phyloP scores from a whole-genome alignment of 2,113 vertebrate species.

The Semnornis frantzii region DNA sequence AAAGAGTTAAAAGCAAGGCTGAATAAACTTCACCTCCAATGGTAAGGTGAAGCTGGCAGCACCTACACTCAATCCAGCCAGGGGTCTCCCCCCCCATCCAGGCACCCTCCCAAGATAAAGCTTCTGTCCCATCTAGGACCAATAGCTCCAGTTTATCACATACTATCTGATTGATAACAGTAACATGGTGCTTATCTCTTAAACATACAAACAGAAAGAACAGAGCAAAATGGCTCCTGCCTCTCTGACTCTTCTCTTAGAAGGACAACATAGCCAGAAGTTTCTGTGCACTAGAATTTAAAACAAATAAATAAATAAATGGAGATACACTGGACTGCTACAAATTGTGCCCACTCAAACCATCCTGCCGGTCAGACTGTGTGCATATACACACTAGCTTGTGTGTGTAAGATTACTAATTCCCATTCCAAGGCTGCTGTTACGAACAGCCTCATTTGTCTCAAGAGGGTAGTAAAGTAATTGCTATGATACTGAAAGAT shows the following conservation, averaged over 20 bases:
- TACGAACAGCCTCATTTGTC: neutral
- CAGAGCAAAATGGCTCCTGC: neutral
- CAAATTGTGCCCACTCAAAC: neutral
- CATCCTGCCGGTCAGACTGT: neutral
- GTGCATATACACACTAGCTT: neutral
- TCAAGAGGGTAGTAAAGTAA: neutral
- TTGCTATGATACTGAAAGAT: neutral
- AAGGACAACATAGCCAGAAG: neutral
- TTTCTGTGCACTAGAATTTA: neutral
- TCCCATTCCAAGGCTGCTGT: neutral
- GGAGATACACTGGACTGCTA: neutral
- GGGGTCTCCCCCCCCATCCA: neutral
- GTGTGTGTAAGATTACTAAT: neutral
- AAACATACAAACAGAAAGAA: neutral
- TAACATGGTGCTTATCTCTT: neutral
- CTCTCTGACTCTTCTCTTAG: neutral
- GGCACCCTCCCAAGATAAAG: slow-evolving; percentile 1
- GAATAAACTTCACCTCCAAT: neutral
- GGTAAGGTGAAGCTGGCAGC: neutral
- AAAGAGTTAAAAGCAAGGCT: neutral
- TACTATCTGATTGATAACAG: neutral
- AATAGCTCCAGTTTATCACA: neutral
- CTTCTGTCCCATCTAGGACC: neutral
- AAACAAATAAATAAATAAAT: neutral
- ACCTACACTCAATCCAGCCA: neutral